Percentiles rank a stretch among this genome's conserved stretches.
phyloP scores from a whole-genome alignment of 2,797 vertebrate species.

The Gadopsis marmoratus region DNA sequence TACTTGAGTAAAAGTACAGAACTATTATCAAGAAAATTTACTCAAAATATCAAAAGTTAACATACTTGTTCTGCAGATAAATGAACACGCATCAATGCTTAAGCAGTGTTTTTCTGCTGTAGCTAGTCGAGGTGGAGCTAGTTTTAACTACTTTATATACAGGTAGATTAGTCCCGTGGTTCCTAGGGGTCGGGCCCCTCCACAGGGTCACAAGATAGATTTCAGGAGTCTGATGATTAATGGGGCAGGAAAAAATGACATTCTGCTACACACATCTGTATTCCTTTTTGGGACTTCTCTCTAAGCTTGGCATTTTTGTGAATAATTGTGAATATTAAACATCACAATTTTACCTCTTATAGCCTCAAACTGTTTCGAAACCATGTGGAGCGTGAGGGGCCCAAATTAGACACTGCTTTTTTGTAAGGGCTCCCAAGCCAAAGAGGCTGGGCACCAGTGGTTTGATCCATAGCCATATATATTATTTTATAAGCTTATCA shows the following conservation, averaged over 20 bases:
- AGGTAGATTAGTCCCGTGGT: neutral
- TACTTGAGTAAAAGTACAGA: neutral
- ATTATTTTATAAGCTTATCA: neutral
- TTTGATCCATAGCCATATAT: neutral
- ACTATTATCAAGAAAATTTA: neutral
- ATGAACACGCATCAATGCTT: neutral
- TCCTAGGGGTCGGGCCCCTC: neutral
- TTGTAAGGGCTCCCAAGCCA: too few relatives aligned
- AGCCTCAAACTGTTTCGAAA: slow-evolving; percentile 4
- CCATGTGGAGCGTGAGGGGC: neutral
- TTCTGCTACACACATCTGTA: neutral
- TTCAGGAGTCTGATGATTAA: slow-evolving; percentile 3
- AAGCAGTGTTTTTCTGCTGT: neutral
- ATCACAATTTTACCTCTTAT: neutral
- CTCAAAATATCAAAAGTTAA: too few relatives aligned
- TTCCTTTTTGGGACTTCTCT: neutral
- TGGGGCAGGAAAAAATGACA: neutral
- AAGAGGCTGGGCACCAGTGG: neutral
- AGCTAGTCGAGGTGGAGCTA: neutral
- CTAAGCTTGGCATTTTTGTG: neutral
- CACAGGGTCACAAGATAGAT: neutral
- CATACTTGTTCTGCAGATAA: neutral
- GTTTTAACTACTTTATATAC: neutral
- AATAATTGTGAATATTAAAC: neutral
- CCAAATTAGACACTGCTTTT: too few relatives aligned